Percentiles rank a stretch among this genome's conserved stretches.
phyloP scores from a whole-genome alignment of 2,888 invertebrate genomes.

The Silvanus unidentatus region DNA sequence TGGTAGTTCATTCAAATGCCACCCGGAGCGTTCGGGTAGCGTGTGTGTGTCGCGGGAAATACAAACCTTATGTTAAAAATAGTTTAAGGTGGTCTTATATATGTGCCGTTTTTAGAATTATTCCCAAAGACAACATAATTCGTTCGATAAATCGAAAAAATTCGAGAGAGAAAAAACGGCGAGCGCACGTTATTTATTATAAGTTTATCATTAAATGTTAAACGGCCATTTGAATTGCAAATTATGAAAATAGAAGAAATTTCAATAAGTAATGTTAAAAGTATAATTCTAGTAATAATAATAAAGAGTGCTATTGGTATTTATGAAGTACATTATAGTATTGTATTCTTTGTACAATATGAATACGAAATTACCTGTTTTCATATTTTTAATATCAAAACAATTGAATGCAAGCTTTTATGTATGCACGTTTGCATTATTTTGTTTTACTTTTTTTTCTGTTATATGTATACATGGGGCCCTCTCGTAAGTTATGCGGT shows the following conservation, averaged over 20 bases:
- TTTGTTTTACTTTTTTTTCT: conserved; percentile 14
- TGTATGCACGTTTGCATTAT: conserved; percentile 32
- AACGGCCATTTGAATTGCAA: conserved; percentile 15
- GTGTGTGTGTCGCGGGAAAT: conserved; percentile 26
- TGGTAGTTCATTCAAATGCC: conserved; percentile 36
- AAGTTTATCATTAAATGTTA: background rate
- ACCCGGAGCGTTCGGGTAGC: conserved; percentile 32
- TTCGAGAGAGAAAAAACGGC: too few relatives aligned
- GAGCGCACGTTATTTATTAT: conserved; percentile 19
- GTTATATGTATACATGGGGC: conserved; percentile 4
- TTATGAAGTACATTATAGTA: conserved; percentile 36
- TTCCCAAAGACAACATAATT: too few relatives aligned
- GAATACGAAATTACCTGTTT: conserved; percentile 44
- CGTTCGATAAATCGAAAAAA: too few relatives aligned
- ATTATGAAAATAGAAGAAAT: conserved; percentile 23
- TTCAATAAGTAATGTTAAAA: conserved; percentile 30
- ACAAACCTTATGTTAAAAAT: conserved; percentile 23
- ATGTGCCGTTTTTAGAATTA: too few relatives aligned
- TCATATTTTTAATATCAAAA: conserved; percentile 39
- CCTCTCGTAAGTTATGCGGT: background rate
- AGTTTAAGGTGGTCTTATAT: background rate
- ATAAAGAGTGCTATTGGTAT: conserved; percentile 31
- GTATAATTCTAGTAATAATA: conserved; percentile 2
- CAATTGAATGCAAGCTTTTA: conserved; percentile 41
- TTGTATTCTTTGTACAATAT: conserved; percentile 39